Conservation (phyloP, 2,113 vertebrate genomes). For the Leptodactylus fuscus region DNA sequence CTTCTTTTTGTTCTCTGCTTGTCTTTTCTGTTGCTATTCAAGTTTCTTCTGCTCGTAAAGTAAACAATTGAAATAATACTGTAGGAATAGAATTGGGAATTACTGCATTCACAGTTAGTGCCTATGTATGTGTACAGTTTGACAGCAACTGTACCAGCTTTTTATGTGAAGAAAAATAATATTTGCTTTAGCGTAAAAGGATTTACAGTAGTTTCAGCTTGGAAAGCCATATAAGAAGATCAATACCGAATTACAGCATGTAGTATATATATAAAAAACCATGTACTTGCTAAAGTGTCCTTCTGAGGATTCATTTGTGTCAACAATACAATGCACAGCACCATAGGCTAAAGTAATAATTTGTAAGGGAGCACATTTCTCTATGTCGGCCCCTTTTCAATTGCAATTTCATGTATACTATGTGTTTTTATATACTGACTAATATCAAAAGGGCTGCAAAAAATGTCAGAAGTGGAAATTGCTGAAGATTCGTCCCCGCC, state of each 20-base stretch:
- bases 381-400: neutral
- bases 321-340: neutral
- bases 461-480: constrained; percentile 26
- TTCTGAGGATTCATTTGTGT: neutral
- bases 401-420: neutral
- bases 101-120: too few species aligned
- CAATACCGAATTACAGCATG: neutral
- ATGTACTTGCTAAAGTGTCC: neutral
- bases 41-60: too few species aligned
- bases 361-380: neutral
- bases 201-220: neutral
- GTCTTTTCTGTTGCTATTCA: too few species aligned
- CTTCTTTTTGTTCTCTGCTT: too few species aligned
- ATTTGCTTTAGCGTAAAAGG: neutral
- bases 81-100: too few species aligned
- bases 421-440: neutral
- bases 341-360: neutral
- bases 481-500: constrained; percentile 3
- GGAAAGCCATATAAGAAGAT: neutral
- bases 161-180: neutral
- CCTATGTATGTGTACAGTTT: neutral
- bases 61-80: too few species aligned
- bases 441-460: neutral
- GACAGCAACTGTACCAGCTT: neutral
- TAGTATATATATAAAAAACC: neutral